Conservation (phyloP, 1,140 invertebrate species). For the Drosophila auraria region DNA sequence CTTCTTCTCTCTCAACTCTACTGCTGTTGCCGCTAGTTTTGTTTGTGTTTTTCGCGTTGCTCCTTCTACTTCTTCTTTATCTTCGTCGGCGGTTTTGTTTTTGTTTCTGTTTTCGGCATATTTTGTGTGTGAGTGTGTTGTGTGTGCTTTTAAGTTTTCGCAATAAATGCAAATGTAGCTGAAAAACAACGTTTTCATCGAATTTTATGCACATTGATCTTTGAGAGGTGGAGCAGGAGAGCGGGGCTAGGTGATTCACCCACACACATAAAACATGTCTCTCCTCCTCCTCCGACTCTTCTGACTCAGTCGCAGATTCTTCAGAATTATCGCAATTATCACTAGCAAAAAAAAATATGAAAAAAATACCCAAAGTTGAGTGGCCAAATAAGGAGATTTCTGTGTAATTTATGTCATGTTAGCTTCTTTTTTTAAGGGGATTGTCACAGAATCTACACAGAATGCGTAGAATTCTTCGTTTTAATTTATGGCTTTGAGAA, state of each 20-base stretch:
- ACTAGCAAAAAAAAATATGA: conserved; percentile 21
- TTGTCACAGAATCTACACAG: neutral
- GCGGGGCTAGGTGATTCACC: conserved; percentile 32
- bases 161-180: conserved; percentile 47
- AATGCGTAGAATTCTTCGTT: neutral
- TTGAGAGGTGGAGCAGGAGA: neutral
- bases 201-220: conserved; percentile 25
- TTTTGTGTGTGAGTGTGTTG: conserved; percentile 7
- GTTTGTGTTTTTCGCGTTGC: conserved; percentile 23
- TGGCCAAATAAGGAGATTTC: conserved; percentile 15
- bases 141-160: conserved; percentile 37
- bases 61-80: conserved; percentile 12
- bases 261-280: neutral
- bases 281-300: neutral
- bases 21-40: conserved; percentile 17
- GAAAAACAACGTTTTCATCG: conserved; percentile 29
- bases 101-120: conserved; percentile 24
- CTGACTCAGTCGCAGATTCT: conserved; percentile 54
- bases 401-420: conserved; percentile 30
- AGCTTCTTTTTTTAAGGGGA: conserved; percentile 1
- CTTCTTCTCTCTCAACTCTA: neutral
- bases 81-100: conserved; percentile 16
- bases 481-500: conserved; percentile 6
- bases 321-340: conserved; percentile 58
- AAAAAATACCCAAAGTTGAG: conserved; percentile 6